Conservation (phyloP, 2,888 invertebrate species). For the Coelinius sp. region DNA sequence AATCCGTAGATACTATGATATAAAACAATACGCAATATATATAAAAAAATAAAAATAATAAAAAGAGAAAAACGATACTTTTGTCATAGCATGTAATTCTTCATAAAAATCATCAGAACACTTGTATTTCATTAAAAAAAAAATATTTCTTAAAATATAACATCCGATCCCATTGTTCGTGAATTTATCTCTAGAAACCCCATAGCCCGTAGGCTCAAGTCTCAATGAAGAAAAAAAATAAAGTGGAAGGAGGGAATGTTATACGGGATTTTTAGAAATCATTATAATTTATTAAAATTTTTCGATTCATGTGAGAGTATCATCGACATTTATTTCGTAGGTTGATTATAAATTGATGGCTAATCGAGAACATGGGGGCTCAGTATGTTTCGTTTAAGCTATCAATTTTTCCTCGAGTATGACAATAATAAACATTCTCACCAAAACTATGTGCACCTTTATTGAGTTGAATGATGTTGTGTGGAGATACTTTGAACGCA, state of each 20-base stretch:
- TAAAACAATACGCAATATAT: not conserved
- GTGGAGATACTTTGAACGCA: not conserved
- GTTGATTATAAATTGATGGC: conserved; percentile 17
- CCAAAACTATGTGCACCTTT: too few species aligned
- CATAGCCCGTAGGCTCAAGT: not conserved
- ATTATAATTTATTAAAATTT: not conserved
- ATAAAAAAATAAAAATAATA: too few species aligned
- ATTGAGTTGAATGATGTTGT: not conserved
- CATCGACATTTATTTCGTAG: conserved; percentile 48
- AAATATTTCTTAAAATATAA: not conserved
- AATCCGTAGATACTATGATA: not conserved
- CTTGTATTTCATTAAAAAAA: conserved; percentile 16
- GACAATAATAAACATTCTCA: not conserved
- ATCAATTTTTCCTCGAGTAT: not conserved
- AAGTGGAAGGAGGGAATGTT: not conserved
- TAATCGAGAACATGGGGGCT: conserved; percentile 23
- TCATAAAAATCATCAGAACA: not conserved
- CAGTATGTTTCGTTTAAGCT: conserved; percentile 1
- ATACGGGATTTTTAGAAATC: not conserved
- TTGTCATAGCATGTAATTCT: not conserved
- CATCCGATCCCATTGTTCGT: not conserved
- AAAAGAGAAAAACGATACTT: not conserved
- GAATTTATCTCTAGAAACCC: not conserved
- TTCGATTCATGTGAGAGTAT: conserved; percentile 27
- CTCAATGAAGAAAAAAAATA: not conserved